These are phyloP conservation scores for Malurus leucopterus DNA, from an alignment of 2,797 vertebrate species.

Conservation along the genomic window DNA sequence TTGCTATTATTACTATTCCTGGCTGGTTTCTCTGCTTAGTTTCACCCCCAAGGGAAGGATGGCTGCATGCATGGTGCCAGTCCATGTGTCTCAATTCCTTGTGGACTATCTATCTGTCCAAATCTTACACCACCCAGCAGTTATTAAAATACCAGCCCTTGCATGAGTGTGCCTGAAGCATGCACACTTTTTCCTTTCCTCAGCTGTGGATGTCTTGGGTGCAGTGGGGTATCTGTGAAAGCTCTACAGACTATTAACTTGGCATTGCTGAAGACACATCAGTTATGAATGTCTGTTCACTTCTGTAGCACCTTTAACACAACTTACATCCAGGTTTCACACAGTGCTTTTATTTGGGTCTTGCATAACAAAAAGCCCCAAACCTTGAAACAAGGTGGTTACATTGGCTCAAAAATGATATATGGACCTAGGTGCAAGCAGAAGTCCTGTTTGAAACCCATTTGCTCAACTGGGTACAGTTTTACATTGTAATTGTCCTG, in stretches of 20 bases:
- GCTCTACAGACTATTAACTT: neutral
- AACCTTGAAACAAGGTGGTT: neutral
- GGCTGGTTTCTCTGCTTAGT: neutral
- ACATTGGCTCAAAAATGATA: neutral
- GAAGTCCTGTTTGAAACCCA: neutral
- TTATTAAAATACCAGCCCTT: neutral
- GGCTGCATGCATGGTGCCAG: neutral
- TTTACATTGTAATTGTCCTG: neutral
- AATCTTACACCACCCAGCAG: neutral
- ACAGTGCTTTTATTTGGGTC: fast-evolving
- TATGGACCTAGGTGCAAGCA: neutral
- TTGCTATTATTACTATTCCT: neutral
- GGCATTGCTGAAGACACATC: neutral
- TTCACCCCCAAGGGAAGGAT: neutral
- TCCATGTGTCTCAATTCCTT: neutral
- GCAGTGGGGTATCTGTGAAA: neutral
- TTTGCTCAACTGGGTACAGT: neutral
- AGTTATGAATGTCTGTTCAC: neutral
- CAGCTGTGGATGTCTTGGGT: neutral
- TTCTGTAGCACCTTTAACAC: neutral
- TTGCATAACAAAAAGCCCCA: neutral
- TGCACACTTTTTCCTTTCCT: neutral
- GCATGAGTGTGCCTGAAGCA: neutral
- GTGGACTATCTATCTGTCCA: neutral
- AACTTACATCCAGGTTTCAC: neutral